Conservation (phyloP, 2,113 vertebrate species). For the Colius striatus region DNA sequence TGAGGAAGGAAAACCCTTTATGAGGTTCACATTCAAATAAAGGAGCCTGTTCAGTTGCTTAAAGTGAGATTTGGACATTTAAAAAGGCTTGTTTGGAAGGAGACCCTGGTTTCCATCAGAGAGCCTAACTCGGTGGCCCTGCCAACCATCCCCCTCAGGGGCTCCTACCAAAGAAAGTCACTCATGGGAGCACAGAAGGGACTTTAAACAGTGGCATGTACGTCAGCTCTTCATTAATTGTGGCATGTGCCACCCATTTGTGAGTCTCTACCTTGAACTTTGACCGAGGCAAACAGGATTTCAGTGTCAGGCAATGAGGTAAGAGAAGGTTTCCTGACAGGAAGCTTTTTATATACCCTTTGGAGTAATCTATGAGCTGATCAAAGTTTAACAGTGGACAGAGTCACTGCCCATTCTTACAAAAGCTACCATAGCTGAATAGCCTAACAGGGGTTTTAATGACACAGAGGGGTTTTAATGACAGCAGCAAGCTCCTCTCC, state of each 20-base stretch:
- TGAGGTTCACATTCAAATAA: not conserved
- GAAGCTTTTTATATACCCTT: not conserved
- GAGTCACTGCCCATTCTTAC: not conserved
- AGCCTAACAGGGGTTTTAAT: not conserved
- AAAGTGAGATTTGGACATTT: not conserved
- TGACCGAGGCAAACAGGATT: constrained; percentile 15
- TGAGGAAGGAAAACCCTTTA: not conserved
- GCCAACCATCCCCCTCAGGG: not conserved
- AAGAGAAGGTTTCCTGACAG: not conserved
- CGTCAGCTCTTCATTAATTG: not conserved
- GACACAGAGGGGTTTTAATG: not conserved
- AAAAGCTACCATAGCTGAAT: not conserved
- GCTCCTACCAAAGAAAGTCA: not conserved
- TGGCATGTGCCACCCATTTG: not conserved
- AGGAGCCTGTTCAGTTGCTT: not conserved
- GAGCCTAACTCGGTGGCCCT: not conserved
- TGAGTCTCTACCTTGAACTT: constrained; percentile 34
- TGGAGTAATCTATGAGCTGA: not conserved
- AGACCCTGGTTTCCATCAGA: not conserved
- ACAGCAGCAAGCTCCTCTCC: not conserved
- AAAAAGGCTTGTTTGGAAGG: not conserved
- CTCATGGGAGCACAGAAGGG: not conserved
- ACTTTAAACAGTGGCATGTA: constrained; percentile 18
- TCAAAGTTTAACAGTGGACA: not conserved
- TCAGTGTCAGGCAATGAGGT: not conserved